Evolutionary conservation across 2,888 invertebrate species (phyloP).

Genomic region (Allophyes oxyacanthae): DNA sequence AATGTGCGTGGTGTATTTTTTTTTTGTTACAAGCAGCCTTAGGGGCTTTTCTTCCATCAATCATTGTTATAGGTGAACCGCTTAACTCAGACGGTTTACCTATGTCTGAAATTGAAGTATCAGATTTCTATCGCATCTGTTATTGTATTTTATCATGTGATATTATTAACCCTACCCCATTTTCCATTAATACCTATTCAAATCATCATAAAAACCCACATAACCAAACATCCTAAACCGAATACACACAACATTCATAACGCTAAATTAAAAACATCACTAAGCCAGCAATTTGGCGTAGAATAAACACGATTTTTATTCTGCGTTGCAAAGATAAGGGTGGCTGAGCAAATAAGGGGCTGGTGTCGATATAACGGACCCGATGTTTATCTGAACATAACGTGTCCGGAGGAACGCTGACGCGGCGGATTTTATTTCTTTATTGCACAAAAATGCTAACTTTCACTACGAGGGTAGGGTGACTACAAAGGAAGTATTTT

Average conservation of each 20-base stretch:
- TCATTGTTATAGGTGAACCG: too few species aligned
- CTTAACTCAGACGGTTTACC: too few species aligned
- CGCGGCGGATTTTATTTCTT: constrained; percentile 82
- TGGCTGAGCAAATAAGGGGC: constrained; percentile 58
- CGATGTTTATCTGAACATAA: constrained; percentile 71
- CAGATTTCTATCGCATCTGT: neutral
- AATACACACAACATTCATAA: constrained; percentile 46
- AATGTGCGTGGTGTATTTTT: too few species aligned
- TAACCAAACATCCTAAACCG: constrained; percentile 2
- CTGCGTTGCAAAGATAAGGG: constrained; percentile 72
- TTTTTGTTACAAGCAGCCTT: too few species aligned
- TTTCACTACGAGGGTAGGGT: constrained; percentile 63
- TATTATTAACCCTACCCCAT: neutral
- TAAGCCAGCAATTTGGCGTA: constrained; percentile 51
- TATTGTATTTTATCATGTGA: neutral
- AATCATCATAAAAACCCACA: constrained; percentile 42
- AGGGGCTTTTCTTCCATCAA: too few species aligned
- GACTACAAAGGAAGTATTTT: constrained; percentile 35
- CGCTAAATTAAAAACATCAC: constrained; percentile 56
- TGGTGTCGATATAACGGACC: constrained; percentile 55
- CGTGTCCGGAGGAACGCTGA: constrained; percentile 74
- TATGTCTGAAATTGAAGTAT: too few species aligned
- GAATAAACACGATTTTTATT: constrained; percentile 71
- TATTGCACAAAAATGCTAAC: constrained; percentile 87
- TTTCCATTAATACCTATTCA: constrained; percentile 29